A percentile compares a stretch with the other conserved stretches of the same genome.
phyloP scores from a whole-genome alignment of 2,113 vertebrate species.

The Bos indicus region DNA sequence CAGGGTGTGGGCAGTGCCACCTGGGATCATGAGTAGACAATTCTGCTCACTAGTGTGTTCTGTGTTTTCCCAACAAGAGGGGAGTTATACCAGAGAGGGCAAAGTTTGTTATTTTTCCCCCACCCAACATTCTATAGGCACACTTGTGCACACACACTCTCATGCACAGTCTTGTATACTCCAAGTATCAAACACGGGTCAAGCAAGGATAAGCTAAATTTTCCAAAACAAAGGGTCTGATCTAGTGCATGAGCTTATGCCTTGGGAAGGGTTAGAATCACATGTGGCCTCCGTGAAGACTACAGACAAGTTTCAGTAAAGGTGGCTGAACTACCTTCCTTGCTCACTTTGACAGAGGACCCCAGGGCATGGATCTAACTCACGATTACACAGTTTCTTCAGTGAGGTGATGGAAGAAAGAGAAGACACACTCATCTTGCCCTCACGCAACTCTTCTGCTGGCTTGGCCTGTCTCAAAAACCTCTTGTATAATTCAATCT shows the following conservation, averaged over 20 bases:
- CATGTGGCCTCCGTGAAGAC: neutral
- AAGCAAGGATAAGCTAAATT: neutral
- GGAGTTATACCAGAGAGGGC: neutral
- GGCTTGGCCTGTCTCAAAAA: constrained; percentile 95
- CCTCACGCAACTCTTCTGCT: constrained; percentile 85
- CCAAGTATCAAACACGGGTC: neutral
- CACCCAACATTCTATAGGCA: neutral
- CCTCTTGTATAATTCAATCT: constrained; percentile 90
- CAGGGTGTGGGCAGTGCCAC: neutral
- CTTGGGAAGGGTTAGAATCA: neutral
- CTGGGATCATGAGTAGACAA: neutral
- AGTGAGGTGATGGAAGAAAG: constrained; percentile 97
- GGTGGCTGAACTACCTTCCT: neutral
- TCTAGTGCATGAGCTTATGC: neutral
- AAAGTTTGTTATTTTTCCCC: neutral
- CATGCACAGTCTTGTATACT: neutral
- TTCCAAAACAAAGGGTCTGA: neutral
- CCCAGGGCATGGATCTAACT: constrained; percentile 72
- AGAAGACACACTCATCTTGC: constrained; percentile 93
- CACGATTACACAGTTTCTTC: constrained; percentile 98
- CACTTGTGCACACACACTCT: neutral
- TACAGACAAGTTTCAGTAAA: neutral
- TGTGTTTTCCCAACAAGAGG: neutral
- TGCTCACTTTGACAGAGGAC: neutral
- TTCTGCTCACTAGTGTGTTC: neutral